Percentiles rank a stretch among this genome's conserved stretches.
These are phyloP conservation scores for Ornithoptera alexandrae DNA, from an alignment of 2,888 invertebrate genomes.

Conservation along the genomic window DNA sequence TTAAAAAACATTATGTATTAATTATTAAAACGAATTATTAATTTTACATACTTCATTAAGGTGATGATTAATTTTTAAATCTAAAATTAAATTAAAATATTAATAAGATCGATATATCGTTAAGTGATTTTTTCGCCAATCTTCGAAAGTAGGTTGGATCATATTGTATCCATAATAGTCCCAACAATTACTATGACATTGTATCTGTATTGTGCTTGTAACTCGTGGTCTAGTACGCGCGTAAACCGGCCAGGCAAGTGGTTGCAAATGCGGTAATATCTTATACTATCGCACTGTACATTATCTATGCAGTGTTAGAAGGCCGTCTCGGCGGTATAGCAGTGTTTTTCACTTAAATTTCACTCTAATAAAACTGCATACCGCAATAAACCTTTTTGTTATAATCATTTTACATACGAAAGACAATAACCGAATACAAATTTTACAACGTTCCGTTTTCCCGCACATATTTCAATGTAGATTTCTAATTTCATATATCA, in stretches of 20 bases:
- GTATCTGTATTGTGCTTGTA: conserved; percentile 55
- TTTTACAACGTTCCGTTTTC: conserved; percentile 26
- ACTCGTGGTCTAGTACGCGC: conserved; percentile 43
- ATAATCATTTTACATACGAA: not conserved
- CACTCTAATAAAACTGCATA: conserved; percentile 25
- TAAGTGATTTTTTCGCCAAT: not conserved
- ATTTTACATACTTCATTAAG: not conserved
- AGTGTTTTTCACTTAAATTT: conserved; percentile 48
- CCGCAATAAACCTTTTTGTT: conserved; percentile 16
- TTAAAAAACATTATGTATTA: not conserved
- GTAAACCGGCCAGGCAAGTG: conserved; percentile 64
- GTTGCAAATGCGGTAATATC: conserved; percentile 47
- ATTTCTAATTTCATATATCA: conserved; percentile 35
- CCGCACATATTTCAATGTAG: conserved; percentile 7
- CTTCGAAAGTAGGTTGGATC: conserved; percentile 32
- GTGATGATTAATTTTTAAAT: not conserved
- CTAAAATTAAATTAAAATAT: not conserved
- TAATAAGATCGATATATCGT: not conserved
- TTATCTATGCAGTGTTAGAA: conserved; percentile 70
- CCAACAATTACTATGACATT: conserved; percentile 71
- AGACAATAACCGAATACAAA: not conserved
- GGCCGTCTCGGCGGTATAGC: conserved; percentile 64
- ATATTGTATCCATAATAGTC: conserved; percentile 66
- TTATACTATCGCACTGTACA: conserved; percentile 53
- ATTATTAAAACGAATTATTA: not conserved